phyloP scores from a whole-genome alignment of 2,113 vertebrate species.

The Talpa occidentalis region DNA sequence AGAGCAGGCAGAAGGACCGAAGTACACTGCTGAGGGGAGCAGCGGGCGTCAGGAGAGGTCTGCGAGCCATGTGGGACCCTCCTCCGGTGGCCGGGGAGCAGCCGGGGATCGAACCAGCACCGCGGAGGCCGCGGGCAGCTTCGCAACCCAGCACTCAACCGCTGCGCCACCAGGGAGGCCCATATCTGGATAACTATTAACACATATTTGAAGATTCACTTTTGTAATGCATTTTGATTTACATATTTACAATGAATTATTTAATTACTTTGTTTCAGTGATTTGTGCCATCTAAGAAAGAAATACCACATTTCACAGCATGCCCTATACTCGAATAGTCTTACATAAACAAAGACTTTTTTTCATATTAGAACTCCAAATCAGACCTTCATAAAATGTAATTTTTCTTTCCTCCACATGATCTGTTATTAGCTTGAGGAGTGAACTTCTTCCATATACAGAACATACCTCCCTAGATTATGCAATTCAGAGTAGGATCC shows the following conservation, averaged over 20 bases:
- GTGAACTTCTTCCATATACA: background rate
- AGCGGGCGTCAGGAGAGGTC: no score
- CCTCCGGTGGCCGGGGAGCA: no score
- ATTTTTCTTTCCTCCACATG: background rate
- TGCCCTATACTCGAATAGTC: background rate
- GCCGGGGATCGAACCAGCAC: no score
- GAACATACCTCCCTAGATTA: background rate
- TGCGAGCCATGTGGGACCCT: no score
- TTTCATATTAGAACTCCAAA: background rate
- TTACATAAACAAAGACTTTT: background rate
- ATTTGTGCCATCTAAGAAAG: conserved; percentile 9
- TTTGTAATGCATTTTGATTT: conserved; percentile 35
- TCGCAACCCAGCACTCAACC: no score
- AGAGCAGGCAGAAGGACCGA: no score
- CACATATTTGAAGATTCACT: background rate
- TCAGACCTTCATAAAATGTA: background rate
- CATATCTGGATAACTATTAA: background rate
- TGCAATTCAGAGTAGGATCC: background rate
- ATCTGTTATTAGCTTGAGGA: background rate
- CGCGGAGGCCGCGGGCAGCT: no score
- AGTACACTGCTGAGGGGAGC: no score
- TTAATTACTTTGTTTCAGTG: background rate
- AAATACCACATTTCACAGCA: background rate
- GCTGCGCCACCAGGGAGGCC: no score
- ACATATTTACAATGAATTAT: background rate